phyloP scores from a whole-genome alignment of 2,113 vertebrate species.

The Nothoprocta perdicaria region DNA sequence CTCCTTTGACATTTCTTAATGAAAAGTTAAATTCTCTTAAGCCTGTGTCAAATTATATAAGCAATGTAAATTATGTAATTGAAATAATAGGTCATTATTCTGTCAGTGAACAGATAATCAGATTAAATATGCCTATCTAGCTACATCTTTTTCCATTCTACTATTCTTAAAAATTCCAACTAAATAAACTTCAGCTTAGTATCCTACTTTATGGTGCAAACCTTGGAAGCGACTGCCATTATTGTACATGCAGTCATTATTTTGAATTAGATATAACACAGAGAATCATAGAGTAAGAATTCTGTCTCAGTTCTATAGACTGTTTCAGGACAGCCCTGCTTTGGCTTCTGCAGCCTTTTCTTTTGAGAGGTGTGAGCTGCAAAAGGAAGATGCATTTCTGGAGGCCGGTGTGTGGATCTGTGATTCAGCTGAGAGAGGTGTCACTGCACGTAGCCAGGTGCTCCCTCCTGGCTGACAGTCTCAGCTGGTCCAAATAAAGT shows the following conservation, averaged over 20 bases:
- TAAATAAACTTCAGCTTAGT: not conserved
- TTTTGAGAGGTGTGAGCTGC: not conserved
- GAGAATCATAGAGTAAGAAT: not conserved
- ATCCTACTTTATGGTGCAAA: constrained; percentile 14
- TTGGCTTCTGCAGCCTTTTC: not conserved
- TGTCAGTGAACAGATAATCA: not conserved
- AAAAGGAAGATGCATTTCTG: not conserved
- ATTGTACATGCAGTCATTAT: not conserved
- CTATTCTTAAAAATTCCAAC: not conserved
- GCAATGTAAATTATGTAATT: not conserved
- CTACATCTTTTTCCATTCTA: not conserved
- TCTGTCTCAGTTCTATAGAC: not conserved
- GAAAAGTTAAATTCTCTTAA: not conserved
- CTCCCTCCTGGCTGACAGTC: not conserved
- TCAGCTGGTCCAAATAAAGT: not conserved
- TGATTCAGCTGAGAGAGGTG: not conserved
- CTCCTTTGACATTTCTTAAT: not conserved
- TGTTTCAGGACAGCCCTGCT: not conserved
- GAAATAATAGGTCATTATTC: constrained; percentile 14
- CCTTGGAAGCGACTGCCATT: not conserved
- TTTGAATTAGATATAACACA: not conserved
- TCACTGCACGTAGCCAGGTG: not conserved
- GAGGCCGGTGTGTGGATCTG: not conserved
- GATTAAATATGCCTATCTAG: constrained; percentile 25
- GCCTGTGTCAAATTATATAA: constrained; percentile 18